Conservation (phyloP, 2,888 invertebrate genomes). For the Caenorhabditis sp. region DNA sequence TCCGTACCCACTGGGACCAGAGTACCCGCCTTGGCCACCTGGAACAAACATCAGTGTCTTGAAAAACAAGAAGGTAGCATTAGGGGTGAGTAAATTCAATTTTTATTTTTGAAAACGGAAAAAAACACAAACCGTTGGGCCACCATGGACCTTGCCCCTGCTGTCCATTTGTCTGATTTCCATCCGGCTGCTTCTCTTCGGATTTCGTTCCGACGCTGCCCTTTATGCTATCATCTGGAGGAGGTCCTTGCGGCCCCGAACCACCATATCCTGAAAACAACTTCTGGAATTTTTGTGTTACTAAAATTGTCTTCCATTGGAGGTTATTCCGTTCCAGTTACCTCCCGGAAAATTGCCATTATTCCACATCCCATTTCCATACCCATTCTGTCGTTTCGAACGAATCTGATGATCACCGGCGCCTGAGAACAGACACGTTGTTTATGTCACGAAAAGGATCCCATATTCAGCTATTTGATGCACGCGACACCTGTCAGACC, state of each 20-base stretch:
- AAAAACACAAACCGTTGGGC: too few relatives aligned
- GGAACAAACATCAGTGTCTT: too few relatives aligned
- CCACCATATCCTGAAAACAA: conserved; percentile 40
- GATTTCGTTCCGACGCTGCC: conserved; percentile 32
- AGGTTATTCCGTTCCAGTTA: conserved; percentile 42
- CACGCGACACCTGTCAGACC: conserved; percentile 8
- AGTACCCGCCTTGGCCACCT: too few relatives aligned
- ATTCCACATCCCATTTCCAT: conserved; percentile 40
- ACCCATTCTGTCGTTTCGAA: conserved; percentile 35
- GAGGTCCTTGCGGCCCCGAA: conserved; percentile 9
- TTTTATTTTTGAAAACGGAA: too few relatives aligned
- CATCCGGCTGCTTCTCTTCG: conserved; percentile 12
- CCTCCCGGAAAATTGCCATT: conserved; percentile 41
- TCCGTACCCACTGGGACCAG: too few relatives aligned
- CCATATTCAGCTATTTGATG: background rate
- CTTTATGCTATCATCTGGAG: conserved; percentile 48
- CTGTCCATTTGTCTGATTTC: conserved; percentile 16
- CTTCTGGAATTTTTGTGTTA: too few relatives aligned
- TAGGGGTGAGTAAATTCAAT: too few relatives aligned
- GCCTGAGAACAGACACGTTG: conserved; percentile 2
- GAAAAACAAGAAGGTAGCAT: too few relatives aligned
- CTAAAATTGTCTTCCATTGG: conserved; percentile 16
- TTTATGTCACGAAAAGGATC: too few relatives aligned
- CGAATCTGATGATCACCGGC: conserved; percentile 8
- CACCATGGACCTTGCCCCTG: conserved; percentile 11